Evolutionary conservation across 2,113 vertebrate species (phyloP).

Genomic region (Anguilla japonica): DNA sequence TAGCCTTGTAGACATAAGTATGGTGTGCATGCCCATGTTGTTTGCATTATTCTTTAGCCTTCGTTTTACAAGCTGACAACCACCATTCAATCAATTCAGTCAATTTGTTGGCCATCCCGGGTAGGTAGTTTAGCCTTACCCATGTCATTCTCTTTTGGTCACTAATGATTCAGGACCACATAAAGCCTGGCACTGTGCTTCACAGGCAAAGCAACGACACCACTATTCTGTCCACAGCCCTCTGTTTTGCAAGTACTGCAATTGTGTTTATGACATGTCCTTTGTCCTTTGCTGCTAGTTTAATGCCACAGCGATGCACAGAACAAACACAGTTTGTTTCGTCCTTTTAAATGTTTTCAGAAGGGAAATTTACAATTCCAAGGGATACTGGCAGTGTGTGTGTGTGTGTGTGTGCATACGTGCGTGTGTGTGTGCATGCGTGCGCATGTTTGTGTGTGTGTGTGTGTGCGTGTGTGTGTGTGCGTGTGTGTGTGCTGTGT

Average conservation of each 20-base stretch:
- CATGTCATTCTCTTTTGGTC: slow-evolving; percentile 23
- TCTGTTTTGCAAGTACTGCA: slow-evolving; percentile 14
- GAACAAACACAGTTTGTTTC: slow-evolving; percentile 15
- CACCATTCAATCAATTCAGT: not conserved
- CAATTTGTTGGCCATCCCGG: slow-evolving; percentile 18
- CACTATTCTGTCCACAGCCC: not conserved
- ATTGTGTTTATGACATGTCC: slow-evolving; percentile 15
- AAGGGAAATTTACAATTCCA: slow-evolving; percentile 14
- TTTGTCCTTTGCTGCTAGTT: slow-evolving; percentile 13
- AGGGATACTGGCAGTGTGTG: slow-evolving; percentile 8
- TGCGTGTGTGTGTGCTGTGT: not conserved
- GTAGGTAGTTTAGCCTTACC: not conserved
- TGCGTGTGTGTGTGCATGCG: not conserved
- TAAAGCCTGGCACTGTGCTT: not conserved
- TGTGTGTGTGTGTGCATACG: not conserved
- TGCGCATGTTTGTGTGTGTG: not conserved
- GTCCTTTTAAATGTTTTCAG: slow-evolving; percentile 8
- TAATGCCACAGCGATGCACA: not conserved
- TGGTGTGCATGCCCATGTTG: slow-evolving; percentile 36
- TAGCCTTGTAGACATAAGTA: slow-evolving; percentile 34
- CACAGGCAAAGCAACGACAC: not conserved
- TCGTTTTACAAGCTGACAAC: slow-evolving; percentile 19
- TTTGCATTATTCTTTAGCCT: slow-evolving; percentile 26
- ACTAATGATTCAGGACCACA: not conserved
- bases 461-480: slow-evolving; percentile 1